Evolutionary conservation across 30 jellyfish, hydroid and myxozoan species (phyloP).

Genomic region (Sanderia malayensis): DNA sequence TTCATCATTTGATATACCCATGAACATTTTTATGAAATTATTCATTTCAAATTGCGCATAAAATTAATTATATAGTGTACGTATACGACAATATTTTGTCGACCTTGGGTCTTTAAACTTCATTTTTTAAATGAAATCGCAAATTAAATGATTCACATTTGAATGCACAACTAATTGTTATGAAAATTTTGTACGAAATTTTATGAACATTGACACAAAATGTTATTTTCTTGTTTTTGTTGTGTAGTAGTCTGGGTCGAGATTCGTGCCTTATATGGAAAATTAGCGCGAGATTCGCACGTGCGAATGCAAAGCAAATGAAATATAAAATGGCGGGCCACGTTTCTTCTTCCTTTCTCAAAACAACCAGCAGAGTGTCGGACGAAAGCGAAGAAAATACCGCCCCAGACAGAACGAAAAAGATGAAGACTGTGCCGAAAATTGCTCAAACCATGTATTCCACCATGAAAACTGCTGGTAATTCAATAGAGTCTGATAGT

Average conservation of each 20-base stretch:
- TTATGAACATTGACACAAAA: too few relatives aligned
- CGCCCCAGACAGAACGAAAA: neutral
- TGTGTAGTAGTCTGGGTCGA: conserved; percentile 33
- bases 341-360: neutral
- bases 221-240: too few relatives aligned
- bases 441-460: conserved; percentile 29
- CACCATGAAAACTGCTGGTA: conserved; percentile 10
- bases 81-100: too few relatives aligned
- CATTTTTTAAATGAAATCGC: too few relatives aligned
- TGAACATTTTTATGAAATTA: too few relatives aligned
- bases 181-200: too few relatives aligned
- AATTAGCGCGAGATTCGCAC: conserved; percentile 63
- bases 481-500: neutral
- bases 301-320: conserved; percentile 46
- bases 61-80: too few relatives aligned
- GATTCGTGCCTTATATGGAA: conserved; percentile 35
- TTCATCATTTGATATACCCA: too few relatives aligned
- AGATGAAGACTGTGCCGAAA: conserved; percentile 57
- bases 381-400: conserved; percentile 31
- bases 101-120: too few relatives aligned
- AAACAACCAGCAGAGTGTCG: conserved; percentile 2
- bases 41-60: too few relatives aligned
- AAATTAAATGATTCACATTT: too few relatives aligned
- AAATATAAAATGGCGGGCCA: conserved; percentile 56
- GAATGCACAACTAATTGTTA: too few relatives aligned